These are phyloP conservation scores for Danaus melanippus DNA, from an alignment of 1,140 invertebrate species.

Conservation along the genomic window DNA sequence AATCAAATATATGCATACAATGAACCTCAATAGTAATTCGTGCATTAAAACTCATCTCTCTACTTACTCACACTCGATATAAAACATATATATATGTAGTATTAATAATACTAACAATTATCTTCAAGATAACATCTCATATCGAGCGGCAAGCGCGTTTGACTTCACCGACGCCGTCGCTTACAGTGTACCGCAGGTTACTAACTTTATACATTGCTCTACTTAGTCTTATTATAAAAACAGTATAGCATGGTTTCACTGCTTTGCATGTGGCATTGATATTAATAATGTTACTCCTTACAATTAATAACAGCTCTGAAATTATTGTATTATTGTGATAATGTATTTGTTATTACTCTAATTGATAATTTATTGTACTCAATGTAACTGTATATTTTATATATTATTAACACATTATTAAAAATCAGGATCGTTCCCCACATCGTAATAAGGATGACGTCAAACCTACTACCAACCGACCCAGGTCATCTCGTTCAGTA, in stretches of 20 bases:
- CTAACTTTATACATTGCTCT: conserved; percentile 40
- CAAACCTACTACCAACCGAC: conserved; percentile 23
- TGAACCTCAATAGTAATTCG: no score
- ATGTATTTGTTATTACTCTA: conserved; percentile 1
- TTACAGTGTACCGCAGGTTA: conserved; percentile 68
- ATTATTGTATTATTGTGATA: neutral
- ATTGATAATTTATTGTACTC: no score
- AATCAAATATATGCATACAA: no score
- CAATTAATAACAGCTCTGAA: neutral
- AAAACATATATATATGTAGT: neutral
- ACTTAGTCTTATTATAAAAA: conserved; percentile 7
- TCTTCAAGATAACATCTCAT: conserved; percentile 51
- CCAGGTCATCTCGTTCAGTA: conserved; percentile 46
- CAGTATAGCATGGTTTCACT: neutral
- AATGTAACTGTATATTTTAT: no score
- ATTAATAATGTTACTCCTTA: no score
- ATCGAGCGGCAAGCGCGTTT: conserved; percentile 63
- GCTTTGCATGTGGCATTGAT: neutral
- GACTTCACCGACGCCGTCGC: conserved; percentile 64
- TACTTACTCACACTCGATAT: no score
- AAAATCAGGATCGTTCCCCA: conserved; percentile 6
- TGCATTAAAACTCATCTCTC: no score
- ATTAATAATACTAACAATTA: conserved; percentile 7
- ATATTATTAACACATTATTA: neutral
- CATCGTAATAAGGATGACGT: conserved; percentile 33